A percentile compares a stretch with the other conserved stretches of the same genome.
Evolutionary conservation across 1,140 invertebrate species (phyloP).

Genomic region (Pseudobourletiella spinata): DNA sequence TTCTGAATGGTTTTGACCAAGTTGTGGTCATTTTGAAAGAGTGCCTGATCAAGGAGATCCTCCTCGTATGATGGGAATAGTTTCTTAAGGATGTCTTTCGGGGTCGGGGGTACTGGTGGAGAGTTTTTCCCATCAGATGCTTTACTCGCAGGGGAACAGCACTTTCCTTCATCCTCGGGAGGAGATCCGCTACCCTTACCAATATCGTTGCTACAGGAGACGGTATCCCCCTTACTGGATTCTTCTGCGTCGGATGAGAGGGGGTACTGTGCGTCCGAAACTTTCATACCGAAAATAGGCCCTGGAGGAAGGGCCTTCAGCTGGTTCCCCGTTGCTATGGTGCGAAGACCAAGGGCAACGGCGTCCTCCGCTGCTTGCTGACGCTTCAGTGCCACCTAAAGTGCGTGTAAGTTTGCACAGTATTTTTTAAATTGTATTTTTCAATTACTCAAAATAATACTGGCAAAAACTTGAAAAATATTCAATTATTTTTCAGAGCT

Average conservation of each 20-base stretch:
- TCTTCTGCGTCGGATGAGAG: neutral
- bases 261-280: conserved; percentile 39
- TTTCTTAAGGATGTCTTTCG: conserved; percentile 33
- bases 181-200: neutral
- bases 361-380: conserved; percentile 96
- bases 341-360: conserved; percentile 81
- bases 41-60: conserved; percentile 26
- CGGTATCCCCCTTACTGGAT: neutral
- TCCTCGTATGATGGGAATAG: conserved; percentile 34
- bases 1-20: conserved; percentile 36
- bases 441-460: neutral
- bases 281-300: conserved; percentile 65
- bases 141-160: neutral
- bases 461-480: no score
- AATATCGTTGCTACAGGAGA: neutral
- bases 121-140: neutral
- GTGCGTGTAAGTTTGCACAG: neutral
- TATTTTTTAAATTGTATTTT: no score
- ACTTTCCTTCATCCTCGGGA: neutral
- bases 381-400: conserved; percentile 86
- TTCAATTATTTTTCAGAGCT: no score
- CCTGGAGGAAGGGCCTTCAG: conserved; percentile 77
- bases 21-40: conserved; percentile 35
- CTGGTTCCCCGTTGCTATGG: conserved; percentile 74
- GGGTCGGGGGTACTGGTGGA: conserved; percentile 6